Evolutionary conservation across 1,140 invertebrate species (phyloP).

Genomic region (Babylonia areolata): DNA sequence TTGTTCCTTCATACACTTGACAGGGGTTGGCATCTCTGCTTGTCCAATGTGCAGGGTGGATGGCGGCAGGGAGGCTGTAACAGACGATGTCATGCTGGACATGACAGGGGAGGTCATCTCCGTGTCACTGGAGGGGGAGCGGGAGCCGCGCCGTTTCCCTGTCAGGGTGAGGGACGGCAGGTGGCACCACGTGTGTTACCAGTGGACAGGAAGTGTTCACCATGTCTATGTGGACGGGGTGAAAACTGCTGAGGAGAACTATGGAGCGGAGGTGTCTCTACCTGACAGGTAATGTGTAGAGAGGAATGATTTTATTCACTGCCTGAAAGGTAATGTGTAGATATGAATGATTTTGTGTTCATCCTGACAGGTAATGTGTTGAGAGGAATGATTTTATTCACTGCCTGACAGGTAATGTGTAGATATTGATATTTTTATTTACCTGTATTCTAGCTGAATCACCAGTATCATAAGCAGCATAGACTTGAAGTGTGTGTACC

Average conservation of each 20-base stretch:
- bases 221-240: slow-evolving; percentile 50
- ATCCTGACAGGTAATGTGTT: too few relatives aligned
- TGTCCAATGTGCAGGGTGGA: neutral
- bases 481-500: too few relatives aligned
- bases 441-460: too few relatives aligned
- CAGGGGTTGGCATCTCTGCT: too few relatives aligned
- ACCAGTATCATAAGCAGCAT: too few relatives aligned
- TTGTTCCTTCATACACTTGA: too few relatives aligned
- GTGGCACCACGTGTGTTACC: slow-evolving; percentile 59
- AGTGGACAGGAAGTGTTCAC: slow-evolving; percentile 42
- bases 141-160: neutral
- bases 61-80: neutral
- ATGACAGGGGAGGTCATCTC: slow-evolving; percentile 26
- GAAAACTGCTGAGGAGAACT: slow-evolving; percentile 17
- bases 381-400: too few relatives aligned
- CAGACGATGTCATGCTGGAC: slow-evolving; percentile 35
- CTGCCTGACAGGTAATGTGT: too few relatives aligned
- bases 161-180: slow-evolving; percentile 35
- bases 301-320: too few relatives aligned
- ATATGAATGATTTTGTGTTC: too few relatives aligned
- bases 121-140: slow-evolving; percentile 34
- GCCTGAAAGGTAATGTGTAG: too few relatives aligned
- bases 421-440: too few relatives aligned
- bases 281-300: slow-evolving; percentile 42
- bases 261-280: slow-evolving; percentile 18